phyloP scores from a whole-genome alignment of 2,797 vertebrate genomes.

The Acanthiza pusilla region DNA sequence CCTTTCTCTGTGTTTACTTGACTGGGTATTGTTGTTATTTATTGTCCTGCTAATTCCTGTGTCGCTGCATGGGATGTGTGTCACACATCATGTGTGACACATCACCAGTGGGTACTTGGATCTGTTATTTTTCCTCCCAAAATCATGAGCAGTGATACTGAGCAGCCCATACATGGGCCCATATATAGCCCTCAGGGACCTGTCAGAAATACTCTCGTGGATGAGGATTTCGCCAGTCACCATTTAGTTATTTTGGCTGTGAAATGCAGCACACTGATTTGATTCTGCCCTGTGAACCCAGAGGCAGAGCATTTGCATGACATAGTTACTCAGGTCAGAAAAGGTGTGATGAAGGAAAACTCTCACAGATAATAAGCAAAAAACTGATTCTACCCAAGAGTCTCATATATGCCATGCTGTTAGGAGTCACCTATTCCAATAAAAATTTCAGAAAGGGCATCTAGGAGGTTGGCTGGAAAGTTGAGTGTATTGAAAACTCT shows the following conservation, averaged over 20 bases:
- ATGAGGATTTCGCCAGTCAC: neutral
- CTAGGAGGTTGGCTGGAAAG: neutral
- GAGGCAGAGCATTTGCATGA: neutral
- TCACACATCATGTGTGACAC: neutral
- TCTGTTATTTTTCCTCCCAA: neutral
- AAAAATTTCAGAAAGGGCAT: neutral
- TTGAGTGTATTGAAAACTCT: neutral
- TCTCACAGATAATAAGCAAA: neutral
- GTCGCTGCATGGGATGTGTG: neutral
- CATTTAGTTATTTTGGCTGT: neutral
- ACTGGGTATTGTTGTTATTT: neutral
- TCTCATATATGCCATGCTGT: neutral
- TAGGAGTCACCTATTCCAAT: neutral
- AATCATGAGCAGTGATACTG: neutral
- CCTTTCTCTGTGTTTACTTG: neutral
- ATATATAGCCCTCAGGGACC: neutral
- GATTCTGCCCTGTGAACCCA: neutral
- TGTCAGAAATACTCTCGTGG: neutral
- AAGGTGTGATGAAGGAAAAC: neutral
- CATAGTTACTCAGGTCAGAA: neutral
- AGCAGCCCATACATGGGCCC: neutral
- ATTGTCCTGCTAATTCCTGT: neutral
- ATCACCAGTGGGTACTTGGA: neutral
- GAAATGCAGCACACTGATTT: neutral
- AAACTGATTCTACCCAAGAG: neutral